Evolutionary conservation across 2,888 invertebrate genomes (phyloP).

Genomic region (Balanococcus diminutus): DNA sequence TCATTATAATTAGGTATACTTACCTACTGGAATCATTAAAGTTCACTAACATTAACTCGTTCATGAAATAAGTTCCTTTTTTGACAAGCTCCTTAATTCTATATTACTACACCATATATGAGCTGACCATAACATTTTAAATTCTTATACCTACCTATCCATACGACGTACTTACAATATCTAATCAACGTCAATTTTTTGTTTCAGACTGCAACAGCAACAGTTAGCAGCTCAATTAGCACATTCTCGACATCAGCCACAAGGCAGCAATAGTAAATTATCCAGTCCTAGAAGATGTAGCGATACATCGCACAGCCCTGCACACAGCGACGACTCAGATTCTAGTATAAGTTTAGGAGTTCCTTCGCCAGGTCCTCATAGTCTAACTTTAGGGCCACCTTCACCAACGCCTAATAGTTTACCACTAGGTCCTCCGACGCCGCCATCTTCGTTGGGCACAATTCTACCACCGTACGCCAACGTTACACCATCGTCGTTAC

Average conservation of each 20-base stretch:
- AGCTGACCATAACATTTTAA: too few species aligned
- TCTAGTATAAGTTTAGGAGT: conserved; percentile 60
- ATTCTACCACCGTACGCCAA: conserved; percentile 56
- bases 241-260: conserved; percentile 57
- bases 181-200: conserved; percentile 15
- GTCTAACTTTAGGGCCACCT: conserved; percentile 49
- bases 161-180: too few species aligned
- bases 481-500: conserved; percentile 57
- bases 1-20: too few species aligned
- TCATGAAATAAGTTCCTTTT: too few species aligned
- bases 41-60: too few species aligned
- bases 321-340: conserved; percentile 59
- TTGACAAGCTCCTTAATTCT: too few species aligned
- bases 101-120: too few species aligned
- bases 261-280: conserved; percentile 40
- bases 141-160: too few species aligned
- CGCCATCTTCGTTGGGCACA: conserved; percentile 30
- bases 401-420: conserved; percentile 48
- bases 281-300: conserved; percentile 57
- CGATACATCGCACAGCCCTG: conserved; percentile 58
- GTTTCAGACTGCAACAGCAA: conserved; percentile 61
- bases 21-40: too few species aligned
- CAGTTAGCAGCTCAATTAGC: conserved; percentile 60
- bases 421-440: conserved; percentile 33
- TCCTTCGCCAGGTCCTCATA: conserved; percentile 59